Evolutionary conservation across 2,888 invertebrate genomes (phyloP).

Genomic region (Archips crataeganus): DNA sequence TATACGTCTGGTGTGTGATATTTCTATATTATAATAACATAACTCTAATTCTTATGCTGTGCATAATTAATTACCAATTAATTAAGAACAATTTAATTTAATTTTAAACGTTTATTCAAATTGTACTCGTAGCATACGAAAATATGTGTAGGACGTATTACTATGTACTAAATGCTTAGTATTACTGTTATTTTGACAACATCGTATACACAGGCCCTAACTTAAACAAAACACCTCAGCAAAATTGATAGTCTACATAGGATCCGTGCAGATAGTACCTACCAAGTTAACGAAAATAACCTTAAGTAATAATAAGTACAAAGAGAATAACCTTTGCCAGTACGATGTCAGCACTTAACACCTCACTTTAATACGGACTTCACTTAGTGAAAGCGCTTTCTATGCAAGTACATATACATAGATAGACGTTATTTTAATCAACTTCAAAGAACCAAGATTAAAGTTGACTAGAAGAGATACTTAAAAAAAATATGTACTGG

Average conservation of each 20-base stretch:
- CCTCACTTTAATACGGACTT: slow-evolving; percentile 1
- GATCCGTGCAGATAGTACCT: not conserved
- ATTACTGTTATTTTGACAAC: no score
- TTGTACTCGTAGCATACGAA: no score
- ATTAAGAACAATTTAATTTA: no score
- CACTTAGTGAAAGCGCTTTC: slow-evolving; percentile 10
- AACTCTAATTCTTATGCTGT: no score
- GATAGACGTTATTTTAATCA: not conserved
- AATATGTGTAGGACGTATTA: no score
- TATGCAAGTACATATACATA: not conserved
- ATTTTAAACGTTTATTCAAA: not conserved
- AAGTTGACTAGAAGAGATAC: slow-evolving; percentile 1
- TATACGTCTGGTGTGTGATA: no score
- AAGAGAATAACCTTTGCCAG: not conserved
- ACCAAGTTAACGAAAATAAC: not conserved
- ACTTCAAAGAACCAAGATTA: not conserved
- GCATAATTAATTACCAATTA: no score
- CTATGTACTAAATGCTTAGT: no score
- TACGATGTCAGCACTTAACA: slow-evolving; percentile 3
- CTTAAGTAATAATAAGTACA: not conserved
- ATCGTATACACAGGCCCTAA: not conserved
- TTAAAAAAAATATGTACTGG: not conserved
- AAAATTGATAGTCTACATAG: not conserved
- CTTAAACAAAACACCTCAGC: not conserved
- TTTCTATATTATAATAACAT: no score